A percentile compares a stretch with the other conserved stretches of the same genome.
phyloP scores from a whole-genome alignment of 2,888 invertebrate species.

The Pollenia griseotomentosa region DNA sequence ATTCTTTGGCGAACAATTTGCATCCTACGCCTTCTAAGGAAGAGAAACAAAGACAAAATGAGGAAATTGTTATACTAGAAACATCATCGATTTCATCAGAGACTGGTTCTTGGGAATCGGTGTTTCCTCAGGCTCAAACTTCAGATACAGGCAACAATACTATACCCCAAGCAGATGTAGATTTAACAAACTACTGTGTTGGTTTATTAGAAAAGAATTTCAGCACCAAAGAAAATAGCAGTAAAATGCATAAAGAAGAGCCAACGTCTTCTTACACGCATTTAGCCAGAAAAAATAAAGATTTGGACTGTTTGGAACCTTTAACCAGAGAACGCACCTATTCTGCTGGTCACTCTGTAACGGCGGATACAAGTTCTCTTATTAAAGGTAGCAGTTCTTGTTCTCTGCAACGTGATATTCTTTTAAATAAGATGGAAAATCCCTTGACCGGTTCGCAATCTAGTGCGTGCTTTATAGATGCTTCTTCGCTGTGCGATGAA shows the following conservation, averaged over 20 bases:
- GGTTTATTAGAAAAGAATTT: conserved; percentile 81
- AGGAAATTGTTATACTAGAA: conserved; percentile 87
- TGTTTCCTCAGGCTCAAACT: conserved; percentile 84
- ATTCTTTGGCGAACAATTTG: conserved; percentile 59
- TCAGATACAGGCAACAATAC: background rate
- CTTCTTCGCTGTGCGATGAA: conserved; percentile 90
- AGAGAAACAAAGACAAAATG: conserved; percentile 87
- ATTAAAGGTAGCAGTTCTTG: conserved; percentile 77
- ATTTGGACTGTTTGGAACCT: conserved; percentile 67
- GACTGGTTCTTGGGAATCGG: conserved; percentile 88
- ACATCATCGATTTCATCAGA: conserved; percentile 88
- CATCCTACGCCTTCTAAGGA: conserved; percentile 84
- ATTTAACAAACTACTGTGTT: conserved; percentile 84
- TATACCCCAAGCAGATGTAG: conserved; percentile 64
- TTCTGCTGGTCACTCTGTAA: conserved; percentile 74
- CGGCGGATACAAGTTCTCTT: conserved; percentile 75
- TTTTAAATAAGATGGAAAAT: conserved; percentile 77
- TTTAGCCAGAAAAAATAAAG: conserved; percentile 55
- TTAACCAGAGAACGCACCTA: conserved; percentile 75
- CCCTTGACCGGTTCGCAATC: conserved; percentile 79
- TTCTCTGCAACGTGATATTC: conserved; percentile 75
- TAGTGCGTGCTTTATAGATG: conserved; percentile 90
- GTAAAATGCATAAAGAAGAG: conserved; percentile 53
- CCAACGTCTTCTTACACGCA: conserved; percentile 50
- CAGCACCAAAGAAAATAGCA: conserved; percentile 53